These are phyloP conservation scores for Pachypeltis micranthus DNA, from an alignment of 1,140 invertebrate species.

Conservation along the genomic window DNA sequence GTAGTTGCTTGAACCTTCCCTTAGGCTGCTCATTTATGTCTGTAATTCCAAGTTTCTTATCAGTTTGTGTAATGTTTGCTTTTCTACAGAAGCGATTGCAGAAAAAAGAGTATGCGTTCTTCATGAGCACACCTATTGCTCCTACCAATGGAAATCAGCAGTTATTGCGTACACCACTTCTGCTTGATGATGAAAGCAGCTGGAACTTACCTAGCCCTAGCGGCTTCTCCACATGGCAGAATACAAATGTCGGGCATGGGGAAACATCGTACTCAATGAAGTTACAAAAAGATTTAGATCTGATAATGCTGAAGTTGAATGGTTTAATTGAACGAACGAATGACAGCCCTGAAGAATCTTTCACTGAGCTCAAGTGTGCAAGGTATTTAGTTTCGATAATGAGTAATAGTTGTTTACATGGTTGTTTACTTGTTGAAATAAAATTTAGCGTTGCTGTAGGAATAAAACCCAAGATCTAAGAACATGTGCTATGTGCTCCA, in stretches of 20 bases:
- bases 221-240: slow-evolving; percentile 10
- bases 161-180: not conserved
- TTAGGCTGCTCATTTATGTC: no score
- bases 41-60: no score
- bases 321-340: not conserved
- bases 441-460: no score
- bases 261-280: slow-evolving; percentile 2
- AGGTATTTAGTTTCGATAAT: no score
- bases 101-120: not conserved
- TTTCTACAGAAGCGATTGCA: not conserved
- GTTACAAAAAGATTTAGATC: not conserved
- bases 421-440: no score
- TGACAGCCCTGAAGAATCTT: no score
- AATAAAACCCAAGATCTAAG: no score
- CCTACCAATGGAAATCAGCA: not conserved
- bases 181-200: not conserved
- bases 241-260: not conserved
- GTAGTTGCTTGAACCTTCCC: not conserved
- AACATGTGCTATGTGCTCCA: no score
- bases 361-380: no score
- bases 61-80: no score
- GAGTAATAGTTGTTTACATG: no score
- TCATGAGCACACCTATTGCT: not conserved
- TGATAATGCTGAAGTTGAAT: slow-evolving; percentile 12
- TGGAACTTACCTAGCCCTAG: not conserved